These are phyloP conservation scores for Drosophila paracracens DNA, from an alignment of 2,888 invertebrate genomes.

Conservation along the genomic window DNA sequence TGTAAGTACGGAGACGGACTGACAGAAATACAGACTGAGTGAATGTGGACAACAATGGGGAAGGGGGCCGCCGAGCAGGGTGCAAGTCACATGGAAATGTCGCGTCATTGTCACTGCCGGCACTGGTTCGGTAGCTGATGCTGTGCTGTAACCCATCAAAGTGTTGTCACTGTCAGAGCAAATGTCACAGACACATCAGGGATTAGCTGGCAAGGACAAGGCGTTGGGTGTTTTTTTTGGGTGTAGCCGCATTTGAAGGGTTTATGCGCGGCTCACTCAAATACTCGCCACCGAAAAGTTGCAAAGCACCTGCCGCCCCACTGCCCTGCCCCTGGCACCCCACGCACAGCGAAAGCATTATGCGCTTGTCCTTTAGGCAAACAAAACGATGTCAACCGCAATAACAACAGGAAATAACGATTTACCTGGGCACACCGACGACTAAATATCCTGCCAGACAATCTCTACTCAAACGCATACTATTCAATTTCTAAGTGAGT, in stretches of 20 bases:
- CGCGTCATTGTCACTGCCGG: slow-evolving; percentile 64
- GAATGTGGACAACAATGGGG: slow-evolving; percentile 15
- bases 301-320: slow-evolving; percentile 44
- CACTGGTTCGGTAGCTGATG: slow-evolving; percentile 6
- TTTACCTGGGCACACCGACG: background rate
- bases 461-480: background rate
- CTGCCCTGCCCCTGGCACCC: background rate
- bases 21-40: background rate
- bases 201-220: slow-evolving; percentile 78
- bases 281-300: slow-evolving; percentile 46
- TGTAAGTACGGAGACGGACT: background rate
- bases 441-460: background rate
- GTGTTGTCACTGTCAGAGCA: slow-evolving; percentile 85
- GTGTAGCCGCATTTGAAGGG: slow-evolving; percentile 72
- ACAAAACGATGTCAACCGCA: slow-evolving; percentile 81
- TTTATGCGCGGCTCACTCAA: slow-evolving; percentile 79
- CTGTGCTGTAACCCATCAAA: slow-evolving; percentile 80
- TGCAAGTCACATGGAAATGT: slow-evolving; percentile 46
- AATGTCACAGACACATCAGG: slow-evolving; percentile 84
- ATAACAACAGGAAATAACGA: slow-evolving; percentile 46
- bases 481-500: background rate
- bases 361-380: slow-evolving; percentile 68
- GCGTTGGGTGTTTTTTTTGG: slow-evolving; percentile 22
- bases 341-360: slow-evolving; percentile 37
- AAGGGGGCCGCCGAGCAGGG: slow-evolving; percentile 28